Percentiles rank a stretch among this genome's conserved stretches.
These are phyloP conservation scores for Naso thynnoides DNA, from an alignment of 2,797 vertebrate genomes.

Conservation along the genomic window DNA sequence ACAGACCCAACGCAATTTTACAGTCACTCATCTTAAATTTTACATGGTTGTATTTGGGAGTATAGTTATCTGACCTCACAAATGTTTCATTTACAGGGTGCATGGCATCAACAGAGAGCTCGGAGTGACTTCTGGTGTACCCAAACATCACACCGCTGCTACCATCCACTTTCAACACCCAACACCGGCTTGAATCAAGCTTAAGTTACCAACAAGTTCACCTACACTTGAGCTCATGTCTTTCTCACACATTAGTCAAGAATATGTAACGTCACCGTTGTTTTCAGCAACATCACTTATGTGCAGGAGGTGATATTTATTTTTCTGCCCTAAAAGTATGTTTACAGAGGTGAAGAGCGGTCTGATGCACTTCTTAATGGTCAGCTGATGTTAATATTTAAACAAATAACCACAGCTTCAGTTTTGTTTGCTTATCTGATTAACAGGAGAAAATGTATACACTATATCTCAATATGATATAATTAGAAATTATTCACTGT, in stretches of 20 bases:
- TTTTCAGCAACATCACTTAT: background rate
- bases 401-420: background rate
- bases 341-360: background rate
- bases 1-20: conserved; percentile 8
- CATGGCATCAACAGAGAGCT: background rate
- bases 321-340: background rate
- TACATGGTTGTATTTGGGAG: background rate
- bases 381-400: background rate
- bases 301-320: background rate
- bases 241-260: conserved; percentile 4
- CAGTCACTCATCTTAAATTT: background rate
- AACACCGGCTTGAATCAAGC: background rate
- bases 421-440: background rate
- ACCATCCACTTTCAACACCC: conserved; percentile 12
- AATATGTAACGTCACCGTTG: background rate
- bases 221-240: background rate
- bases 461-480: too few species aligned
- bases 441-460: too few species aligned
- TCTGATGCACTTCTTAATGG: background rate
- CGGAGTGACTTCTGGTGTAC: background rate
- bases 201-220: background rate
- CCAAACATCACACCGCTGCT: background rate
- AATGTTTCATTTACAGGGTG: conserved; percentile 1
- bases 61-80: background rate
- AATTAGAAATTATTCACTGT: too few species aligned